Conservation (phyloP, 1,140 invertebrate species). For the Drosophila rufa region DNA sequence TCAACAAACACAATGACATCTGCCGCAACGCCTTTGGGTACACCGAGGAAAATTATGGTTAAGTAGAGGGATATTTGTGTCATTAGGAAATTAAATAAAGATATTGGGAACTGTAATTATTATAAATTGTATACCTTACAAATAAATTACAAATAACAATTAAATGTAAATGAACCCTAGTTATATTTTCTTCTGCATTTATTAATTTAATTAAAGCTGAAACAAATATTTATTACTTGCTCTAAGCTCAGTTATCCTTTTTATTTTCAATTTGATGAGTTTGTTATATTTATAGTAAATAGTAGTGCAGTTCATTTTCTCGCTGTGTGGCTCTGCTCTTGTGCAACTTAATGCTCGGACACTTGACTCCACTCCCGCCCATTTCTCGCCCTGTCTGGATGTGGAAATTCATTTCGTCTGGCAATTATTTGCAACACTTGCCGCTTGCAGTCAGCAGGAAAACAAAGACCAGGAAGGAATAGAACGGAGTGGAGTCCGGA, state of each 20-base stretch:
- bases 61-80: no score
- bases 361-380: constrained; percentile 34
- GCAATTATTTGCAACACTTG: constrained; percentile 64
- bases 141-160: no score
- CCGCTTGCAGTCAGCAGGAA: constrained; percentile 31
- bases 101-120: no score
- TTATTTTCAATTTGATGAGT: not conserved
- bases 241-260: not conserved
- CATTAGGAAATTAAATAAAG: no score
- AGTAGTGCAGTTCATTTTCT: not conserved
- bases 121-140: no score
- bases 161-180: no score
- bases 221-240: no score
- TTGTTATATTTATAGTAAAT: not conserved
- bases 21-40: constrained; percentile 39
- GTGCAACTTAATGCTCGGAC: constrained; percentile 54
- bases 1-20: constrained; percentile 53
- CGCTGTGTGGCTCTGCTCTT: constrained; percentile 16
- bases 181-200: no score
- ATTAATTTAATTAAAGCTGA: no score
- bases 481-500: constrained; percentile 15
- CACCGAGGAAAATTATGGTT: not conserved
- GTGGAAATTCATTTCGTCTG: constrained; percentile 60
- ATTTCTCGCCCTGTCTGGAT: constrained; percentile 25
- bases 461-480: constrained; percentile 46